Evolutionary conservation across 2,888 invertebrate genomes (phyloP).

Genomic region (Apotomis turbidana): DNA sequence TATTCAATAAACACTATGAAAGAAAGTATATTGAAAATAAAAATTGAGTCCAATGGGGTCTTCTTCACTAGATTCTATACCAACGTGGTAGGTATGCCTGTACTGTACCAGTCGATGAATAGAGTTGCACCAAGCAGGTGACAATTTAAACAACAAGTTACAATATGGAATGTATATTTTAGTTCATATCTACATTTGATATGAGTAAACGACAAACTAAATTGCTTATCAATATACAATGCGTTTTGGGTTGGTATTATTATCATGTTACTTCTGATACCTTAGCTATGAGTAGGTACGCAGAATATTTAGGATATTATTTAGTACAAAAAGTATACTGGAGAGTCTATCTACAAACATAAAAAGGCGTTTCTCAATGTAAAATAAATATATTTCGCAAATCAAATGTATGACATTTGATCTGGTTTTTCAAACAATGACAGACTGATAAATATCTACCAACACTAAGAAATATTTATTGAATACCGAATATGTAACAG

Average conservation of each 20-base stretch:
- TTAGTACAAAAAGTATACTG: constrained; percentile 68
- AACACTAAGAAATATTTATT: constrained; percentile 82
- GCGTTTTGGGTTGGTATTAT: constrained; percentile 62
- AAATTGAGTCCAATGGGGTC: neutral
- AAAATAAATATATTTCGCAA: constrained; percentile 83
- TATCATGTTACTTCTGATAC: constrained; percentile 55
- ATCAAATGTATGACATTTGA: constrained; percentile 84
- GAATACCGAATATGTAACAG: constrained; percentile 80
- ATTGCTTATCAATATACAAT: constrained; percentile 79
- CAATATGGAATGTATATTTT: constrained; percentile 84
- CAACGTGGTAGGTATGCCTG: constrained; percentile 1
- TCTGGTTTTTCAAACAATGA: constrained; percentile 72
- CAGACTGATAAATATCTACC: constrained; percentile 82
- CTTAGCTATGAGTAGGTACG: constrained; percentile 57
- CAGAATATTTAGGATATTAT: constrained; percentile 60
- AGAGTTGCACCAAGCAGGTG: constrained; percentile 36
- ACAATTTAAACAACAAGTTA: constrained; percentile 79
- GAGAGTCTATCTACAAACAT: constrained; percentile 81
- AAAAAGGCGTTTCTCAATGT: constrained; percentile 81
- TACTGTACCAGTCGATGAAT: constrained; percentile 11
- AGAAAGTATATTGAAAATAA: neutral
- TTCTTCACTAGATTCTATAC: neutral
- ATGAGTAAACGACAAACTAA: constrained; percentile 75
- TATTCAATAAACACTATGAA: too few relatives aligned
- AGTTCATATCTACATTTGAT: constrained; percentile 81